Percentiles rank a stretch among this genome's conserved stretches.
These are phyloP conservation scores for Cygnus olor DNA, from an alignment of 2,797 vertebrate genomes.

Conservation along the genomic window DNA sequence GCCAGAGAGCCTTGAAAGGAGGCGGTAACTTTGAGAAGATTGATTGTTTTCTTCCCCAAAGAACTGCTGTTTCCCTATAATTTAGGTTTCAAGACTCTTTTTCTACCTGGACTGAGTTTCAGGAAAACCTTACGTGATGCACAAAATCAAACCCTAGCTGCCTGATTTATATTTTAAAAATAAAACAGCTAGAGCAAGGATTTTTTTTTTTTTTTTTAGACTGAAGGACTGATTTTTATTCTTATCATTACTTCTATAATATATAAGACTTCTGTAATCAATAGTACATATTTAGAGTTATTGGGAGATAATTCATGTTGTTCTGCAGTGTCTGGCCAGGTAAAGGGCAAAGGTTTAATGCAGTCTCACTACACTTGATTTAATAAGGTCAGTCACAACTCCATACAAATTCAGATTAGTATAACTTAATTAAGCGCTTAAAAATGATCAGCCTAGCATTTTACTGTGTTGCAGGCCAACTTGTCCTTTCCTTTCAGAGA, in stretches of 20 bases:
- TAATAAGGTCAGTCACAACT: constrained; percentile 34
- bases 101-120: not conserved
- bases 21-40: not conserved
- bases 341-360: constrained; percentile 21
- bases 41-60: constrained; percentile 5
- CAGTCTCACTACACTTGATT: constrained; percentile 5
- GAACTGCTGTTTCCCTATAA: not conserved
- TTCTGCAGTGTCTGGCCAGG: not conserved
- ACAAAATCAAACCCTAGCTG: not conserved
- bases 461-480: not conserved
- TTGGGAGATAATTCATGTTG: constrained; percentile 5
- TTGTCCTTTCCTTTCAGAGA: not conserved
- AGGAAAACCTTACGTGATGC: not conserved
- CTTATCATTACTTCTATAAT: not conserved
- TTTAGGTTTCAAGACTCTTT: not conserved
- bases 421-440: constrained; percentile 18
- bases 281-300: not conserved
- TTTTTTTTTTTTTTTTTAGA: not conserved
- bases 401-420: constrained; percentile 16
- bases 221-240: not conserved
- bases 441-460: constrained; percentile 2
- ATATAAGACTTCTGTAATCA: not conserved
- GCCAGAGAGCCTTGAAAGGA: not conserved
- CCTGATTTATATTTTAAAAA: not conserved
- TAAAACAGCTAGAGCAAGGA: not conserved